Percentiles rank a stretch among this genome's conserved stretches.
phyloP scores from a whole-genome alignment of 2,797 vertebrate species.

The Epinephelus malabaricus region DNA sequence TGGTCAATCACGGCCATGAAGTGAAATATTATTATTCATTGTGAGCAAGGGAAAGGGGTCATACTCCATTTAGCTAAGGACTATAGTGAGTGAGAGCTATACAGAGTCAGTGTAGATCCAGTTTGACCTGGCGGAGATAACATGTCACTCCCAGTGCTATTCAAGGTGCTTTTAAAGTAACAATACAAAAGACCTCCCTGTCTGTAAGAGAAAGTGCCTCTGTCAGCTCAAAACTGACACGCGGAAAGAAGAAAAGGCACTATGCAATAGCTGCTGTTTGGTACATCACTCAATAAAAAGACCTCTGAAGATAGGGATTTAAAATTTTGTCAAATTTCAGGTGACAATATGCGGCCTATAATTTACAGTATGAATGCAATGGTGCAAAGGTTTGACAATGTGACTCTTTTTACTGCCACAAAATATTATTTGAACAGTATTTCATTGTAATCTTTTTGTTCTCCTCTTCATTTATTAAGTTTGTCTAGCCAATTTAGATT shows the following conservation, averaged over 20 bases:
- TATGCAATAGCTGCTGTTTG: constrained; percentile 59
- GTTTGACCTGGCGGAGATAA: constrained; percentile 72
- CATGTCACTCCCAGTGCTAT: constrained; percentile 64
- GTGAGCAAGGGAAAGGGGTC: constrained; percentile 44
- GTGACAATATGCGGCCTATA: constrained; percentile 2
- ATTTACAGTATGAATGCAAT: not conserved
- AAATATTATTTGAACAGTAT: not conserved
- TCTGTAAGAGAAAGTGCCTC: constrained; percentile 74
- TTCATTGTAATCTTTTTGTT: not conserved
- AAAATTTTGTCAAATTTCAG: constrained; percentile 33
- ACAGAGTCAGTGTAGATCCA: constrained; percentile 58
- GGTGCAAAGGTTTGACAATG: not conserved
- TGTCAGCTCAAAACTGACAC: constrained; percentile 81
- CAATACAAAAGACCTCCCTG: constrained; percentile 74
- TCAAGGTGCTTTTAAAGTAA: constrained; percentile 76
- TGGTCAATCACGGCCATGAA: constrained; percentile 64
- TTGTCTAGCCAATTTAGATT: not conserved
- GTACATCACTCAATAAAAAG: constrained; percentile 53
- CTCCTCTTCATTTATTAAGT: not conserved
- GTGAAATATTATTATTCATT: constrained; percentile 72
- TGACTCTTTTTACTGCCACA: not conserved
- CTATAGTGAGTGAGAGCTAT: constrained; percentile 55
- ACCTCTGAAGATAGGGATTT: constrained; percentile 50
- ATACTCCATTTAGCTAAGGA: constrained; percentile 62
- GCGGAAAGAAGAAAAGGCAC: constrained; percentile 57